Evolutionary conservation across 1,140 invertebrate genomes (phyloP), one percentile per base, ranked within the genome.

Genomic region (Dinoponera quadriceps): DNA sequence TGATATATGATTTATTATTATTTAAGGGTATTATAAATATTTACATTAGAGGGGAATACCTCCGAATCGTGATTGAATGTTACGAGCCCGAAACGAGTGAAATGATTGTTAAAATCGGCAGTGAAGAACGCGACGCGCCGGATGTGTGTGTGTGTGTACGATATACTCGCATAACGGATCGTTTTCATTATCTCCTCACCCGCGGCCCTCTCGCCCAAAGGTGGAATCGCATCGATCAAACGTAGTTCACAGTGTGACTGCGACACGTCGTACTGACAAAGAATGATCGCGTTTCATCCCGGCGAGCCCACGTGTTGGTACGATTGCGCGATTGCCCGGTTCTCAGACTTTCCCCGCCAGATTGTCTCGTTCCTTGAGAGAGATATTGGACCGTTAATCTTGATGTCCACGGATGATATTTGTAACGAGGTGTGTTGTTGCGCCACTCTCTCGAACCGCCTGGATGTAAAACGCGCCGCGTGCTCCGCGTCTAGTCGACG

Each of bases 211-310:
- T 27, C 57, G 66, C 16, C 72, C 51, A 57, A 82, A 75, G 57
- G 38, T 38, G n/a, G 57, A 84, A 82, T 84, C 83, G 71, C 88
- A 91, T 91, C 90, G 88, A 91, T 91, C 89, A 91, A 90, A 85
- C 83, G 66, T 54, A 57, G 73, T 87, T 84, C 82, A 74, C 59
- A 59, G 72, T 86, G 78, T 74, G 77, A 85, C 84, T 87, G 88
- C 89, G 91, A 91, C 91, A 91, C 85, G 83, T 91, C 89, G 86
- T 73, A 33, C 75, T 90, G 91, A 91, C 91, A 91, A 89, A 90
- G 91, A 91, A 87, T 80, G 91, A 91, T 91, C 84, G 85, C 77
- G 71, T 82, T 75, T 83, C 85, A 72, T 69, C 27, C 38, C 51
- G 20, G 51, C 22, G 65, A 57, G 82, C 54, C 85, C 90, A 85